Evolutionary conservation across 2,113 vertebrate species (phyloP).

Genomic region (Istiophorus platypterus): DNA sequence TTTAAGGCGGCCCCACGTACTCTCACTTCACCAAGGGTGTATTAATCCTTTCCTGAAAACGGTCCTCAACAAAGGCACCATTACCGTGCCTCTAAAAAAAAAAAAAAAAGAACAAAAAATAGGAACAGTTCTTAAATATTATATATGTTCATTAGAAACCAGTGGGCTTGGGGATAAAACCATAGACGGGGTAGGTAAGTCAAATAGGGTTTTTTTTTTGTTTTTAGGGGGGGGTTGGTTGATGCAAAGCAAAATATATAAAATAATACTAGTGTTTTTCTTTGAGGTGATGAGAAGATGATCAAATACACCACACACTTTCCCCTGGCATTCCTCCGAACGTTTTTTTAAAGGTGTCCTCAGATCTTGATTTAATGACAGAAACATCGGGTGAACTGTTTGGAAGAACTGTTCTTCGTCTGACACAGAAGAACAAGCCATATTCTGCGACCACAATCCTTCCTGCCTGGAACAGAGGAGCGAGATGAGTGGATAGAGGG

Average conservation of each 20-base stretch:
- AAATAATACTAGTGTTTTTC: not conserved
- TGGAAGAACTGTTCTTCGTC: slow-evolving; percentile 47
- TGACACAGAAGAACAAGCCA: slow-evolving; percentile 27
- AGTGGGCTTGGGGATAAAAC: not conserved
- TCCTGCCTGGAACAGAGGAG: slow-evolving; percentile 22
- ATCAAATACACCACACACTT: not conserved
- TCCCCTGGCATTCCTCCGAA: slow-evolving; percentile 3
- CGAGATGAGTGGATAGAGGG: slow-evolving; percentile 38
- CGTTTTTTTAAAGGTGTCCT: slow-evolving; percentile 43
- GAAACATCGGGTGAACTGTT: slow-evolving; percentile 23
- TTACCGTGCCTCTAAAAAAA: not conserved
- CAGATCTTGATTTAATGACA: slow-evolving; percentile 42
- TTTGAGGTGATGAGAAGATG: not conserved
- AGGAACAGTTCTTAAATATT: too few relatives aligned
- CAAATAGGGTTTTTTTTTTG: too few relatives aligned
- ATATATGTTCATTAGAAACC: not conserved
- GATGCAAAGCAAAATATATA: not conserved
- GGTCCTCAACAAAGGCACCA: not conserved
- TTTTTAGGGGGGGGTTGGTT: too few relatives aligned
- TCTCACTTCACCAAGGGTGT: not conserved
- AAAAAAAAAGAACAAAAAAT: not conserved
- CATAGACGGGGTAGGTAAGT: not conserved
- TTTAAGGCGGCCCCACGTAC: too few relatives aligned
- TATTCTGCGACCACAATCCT: slow-evolving; percentile 36
- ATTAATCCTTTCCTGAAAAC: not conserved